phyloP scores from a whole-genome alignment of 2,797 vertebrate species.

The Enteromius trimaculatus region DNA sequence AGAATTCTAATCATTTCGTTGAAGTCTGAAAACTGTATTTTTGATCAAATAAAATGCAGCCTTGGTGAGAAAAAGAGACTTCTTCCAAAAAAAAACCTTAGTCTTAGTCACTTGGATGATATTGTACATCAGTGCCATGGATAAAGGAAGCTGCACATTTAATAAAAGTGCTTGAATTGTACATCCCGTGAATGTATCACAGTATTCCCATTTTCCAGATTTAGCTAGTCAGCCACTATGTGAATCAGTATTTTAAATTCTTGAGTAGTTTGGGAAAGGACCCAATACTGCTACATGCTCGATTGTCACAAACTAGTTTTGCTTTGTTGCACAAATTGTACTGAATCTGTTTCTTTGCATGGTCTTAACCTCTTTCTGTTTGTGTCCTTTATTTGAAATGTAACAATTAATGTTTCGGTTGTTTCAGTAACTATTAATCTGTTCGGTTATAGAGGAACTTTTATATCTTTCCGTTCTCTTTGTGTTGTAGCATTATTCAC shows the following conservation, averaged over 20 bases:
- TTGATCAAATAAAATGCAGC: neutral
- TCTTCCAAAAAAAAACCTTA: neutral
- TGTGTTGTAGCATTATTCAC: slow-evolving; percentile 59
- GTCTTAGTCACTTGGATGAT: slow-evolving; percentile 15
- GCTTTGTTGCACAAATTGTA: slow-evolving; percentile 69
- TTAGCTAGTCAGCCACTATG: slow-evolving; percentile 39
- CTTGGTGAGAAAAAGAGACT: neutral
- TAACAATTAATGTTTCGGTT: slow-evolving; percentile 39
- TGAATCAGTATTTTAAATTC: slow-evolving; percentile 50
- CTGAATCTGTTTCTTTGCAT: slow-evolving; percentile 55
- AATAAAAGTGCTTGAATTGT: slow-evolving; percentile 46
- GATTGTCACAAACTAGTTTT: slow-evolving; percentile 62
- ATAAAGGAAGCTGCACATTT: slow-evolving; percentile 21
- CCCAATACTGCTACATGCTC: slow-evolving; percentile 54
- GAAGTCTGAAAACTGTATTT: slow-evolving; percentile 6
- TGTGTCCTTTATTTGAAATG: slow-evolving; percentile 45
- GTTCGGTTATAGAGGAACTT: slow-evolving; percentile 38
- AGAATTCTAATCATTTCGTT: neutral
- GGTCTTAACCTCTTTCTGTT: slow-evolving; percentile 50
- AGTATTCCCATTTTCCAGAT: slow-evolving; percentile 38
- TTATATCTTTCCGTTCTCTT: slow-evolving; percentile 56
- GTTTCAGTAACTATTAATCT: slow-evolving; percentile 49
- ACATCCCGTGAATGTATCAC: slow-evolving; percentile 59
- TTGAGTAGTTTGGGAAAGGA: slow-evolving; percentile 48
- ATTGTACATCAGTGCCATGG: slow-evolving; percentile 19